Percentiles rank a stretch among this genome's conserved stretches.
Conservation (phyloP, 2,797 vertebrate genomes). For the Tokudaia tokunoshimensis region DNA sequence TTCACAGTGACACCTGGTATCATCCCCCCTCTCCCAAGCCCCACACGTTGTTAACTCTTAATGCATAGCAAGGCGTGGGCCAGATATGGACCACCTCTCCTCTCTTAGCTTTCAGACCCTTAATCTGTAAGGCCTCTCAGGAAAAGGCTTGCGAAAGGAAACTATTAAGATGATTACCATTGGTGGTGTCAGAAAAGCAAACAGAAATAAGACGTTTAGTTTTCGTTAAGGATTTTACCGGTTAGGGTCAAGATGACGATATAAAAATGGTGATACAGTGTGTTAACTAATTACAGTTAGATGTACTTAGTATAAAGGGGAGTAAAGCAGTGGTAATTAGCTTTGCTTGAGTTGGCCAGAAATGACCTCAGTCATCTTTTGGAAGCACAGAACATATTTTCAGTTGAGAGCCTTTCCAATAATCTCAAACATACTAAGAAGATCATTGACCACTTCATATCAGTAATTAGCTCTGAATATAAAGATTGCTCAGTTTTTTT, state of each 20-base stretch:
- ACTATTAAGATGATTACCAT: background rate
- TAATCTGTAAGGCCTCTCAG: background rate
- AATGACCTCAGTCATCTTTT: background rate
- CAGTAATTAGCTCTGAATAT: background rate
- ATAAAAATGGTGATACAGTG: background rate
- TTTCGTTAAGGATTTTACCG: background rate
- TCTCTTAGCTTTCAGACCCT: background rate
- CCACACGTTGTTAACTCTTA: background rate
- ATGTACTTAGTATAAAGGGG: background rate
- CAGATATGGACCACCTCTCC: background rate
- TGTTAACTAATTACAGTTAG: background rate
- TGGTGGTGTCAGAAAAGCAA: constrained; percentile 20
- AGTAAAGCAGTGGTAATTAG: background rate
- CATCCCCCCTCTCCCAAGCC: too few species aligned
- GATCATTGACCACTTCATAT: background rate
- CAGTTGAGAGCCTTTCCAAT: background rate
- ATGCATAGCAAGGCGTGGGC: background rate
- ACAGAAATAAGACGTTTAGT: background rate
- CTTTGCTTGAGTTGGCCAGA: background rate
- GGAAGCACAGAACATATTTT: background rate
- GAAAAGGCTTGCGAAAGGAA: background rate
- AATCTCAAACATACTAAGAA: background rate
- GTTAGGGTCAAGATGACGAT: constrained; percentile 25
- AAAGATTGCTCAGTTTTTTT: constrained; percentile 13
- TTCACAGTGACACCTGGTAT: background rate